Evolutionary conservation across 2,113 vertebrate genomes (phyloP).

Genomic region (Grus americana): DNA sequence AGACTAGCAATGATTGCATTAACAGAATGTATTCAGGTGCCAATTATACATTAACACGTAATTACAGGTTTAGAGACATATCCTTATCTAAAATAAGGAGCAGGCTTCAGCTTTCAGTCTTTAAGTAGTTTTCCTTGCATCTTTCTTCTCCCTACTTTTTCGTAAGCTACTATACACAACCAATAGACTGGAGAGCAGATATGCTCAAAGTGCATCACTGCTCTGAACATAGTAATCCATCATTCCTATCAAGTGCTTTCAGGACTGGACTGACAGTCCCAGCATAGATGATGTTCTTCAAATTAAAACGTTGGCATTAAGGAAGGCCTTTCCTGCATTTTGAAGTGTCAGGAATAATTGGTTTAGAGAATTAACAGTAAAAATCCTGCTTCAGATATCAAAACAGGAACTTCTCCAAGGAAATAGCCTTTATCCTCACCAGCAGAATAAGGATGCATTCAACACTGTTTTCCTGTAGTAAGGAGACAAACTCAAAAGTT

Average conservation of each 20-base stretch:
- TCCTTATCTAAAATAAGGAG: neutral
- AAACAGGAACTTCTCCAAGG: neutral
- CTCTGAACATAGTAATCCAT: neutral
- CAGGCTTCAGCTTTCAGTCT: neutral
- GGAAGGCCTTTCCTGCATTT: neutral
- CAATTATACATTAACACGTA: neutral
- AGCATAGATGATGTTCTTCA: neutral
- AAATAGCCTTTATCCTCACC: neutral
- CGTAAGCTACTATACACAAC: neutral
- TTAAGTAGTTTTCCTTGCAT: neutral
- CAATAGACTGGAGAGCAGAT: neutral
- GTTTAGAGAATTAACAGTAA: neutral
- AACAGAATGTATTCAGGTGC: neutral
- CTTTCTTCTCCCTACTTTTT: neutral
- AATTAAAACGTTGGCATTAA: neutral
- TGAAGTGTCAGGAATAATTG: neutral
- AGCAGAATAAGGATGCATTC: neutral
- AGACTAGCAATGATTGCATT: neutral
- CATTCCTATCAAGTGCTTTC: neutral
- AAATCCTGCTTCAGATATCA: neutral
- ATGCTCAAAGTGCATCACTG: neutral
- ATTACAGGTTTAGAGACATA: slow-evolving; percentile 5
- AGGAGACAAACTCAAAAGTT: neutral
- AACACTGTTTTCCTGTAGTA: neutral
- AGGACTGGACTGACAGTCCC: neutral